Percentiles rank a stretch among this genome's conserved stretches.
phyloP scores from a whole-genome alignment of 2,888 invertebrate genomes.

The Dasysyrphus albostriatus region DNA sequence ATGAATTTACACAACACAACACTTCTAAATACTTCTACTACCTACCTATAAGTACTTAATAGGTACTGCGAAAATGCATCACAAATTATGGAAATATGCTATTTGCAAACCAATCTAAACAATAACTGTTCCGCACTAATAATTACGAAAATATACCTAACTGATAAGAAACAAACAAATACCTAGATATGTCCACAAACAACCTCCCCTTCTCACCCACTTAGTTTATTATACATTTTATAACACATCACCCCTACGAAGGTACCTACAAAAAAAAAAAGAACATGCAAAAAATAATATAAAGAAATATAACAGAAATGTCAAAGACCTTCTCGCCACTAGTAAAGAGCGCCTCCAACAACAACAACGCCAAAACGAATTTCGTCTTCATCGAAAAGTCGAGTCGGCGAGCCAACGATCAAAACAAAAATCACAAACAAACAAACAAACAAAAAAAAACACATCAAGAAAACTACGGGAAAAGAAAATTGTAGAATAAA shows the following conservation, averaged over 20 bases:
- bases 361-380: slow-evolving; percentile 35
- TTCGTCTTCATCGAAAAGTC: not conserved
- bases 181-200: not conserved
- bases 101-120: not conserved
- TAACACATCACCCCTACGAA: not conserved
- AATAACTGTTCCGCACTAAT: no score
- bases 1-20: no score
- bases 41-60: no score
- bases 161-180: slow-evolving; percentile 48
- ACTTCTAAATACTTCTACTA: no score
- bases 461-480: slow-evolving; percentile 46
- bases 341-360: slow-evolving; percentile 30
- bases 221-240: slow-evolving; percentile 3
- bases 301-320: slow-evolving; percentile 66
- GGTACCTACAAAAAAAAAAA: not conserved
- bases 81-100: not conserved
- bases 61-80: no score
- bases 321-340: slow-evolving; percentile 62
- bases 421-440: slow-evolving; percentile 68
- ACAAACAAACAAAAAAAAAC: slow-evolving; percentile 43
- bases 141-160: no score
- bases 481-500: slow-evolving; percentile 57
- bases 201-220: not conserved
- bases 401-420: slow-evolving; percentile 45
- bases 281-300: slow-evolving; percentile 65